Percentiles rank a stretch among this genome's conserved stretches.
Evolutionary conservation across 2,797 vertebrate genomes (phyloP).

Genomic region (Sebastiscus tertius): DNA sequence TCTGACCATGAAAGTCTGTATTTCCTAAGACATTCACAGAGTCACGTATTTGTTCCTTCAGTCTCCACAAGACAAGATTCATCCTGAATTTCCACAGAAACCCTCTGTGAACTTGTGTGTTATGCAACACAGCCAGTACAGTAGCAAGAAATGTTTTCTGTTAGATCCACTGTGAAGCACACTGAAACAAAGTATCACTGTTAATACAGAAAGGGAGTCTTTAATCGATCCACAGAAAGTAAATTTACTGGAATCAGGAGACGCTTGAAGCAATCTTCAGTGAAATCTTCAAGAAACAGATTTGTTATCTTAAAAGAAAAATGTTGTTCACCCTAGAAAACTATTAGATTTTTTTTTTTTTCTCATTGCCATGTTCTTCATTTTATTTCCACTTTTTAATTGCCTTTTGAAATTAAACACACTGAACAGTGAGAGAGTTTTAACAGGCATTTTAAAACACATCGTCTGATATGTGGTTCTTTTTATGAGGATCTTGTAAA

Average conservation of each 20-base stretch:
- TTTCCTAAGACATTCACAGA: background rate
- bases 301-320: background rate
- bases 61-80: slow-evolving; percentile 14
- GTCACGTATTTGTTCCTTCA: slow-evolving; percentile 6
- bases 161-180: background rate
- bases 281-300: background rate
- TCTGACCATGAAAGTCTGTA: background rate
- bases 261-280: background rate
- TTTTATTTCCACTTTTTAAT: background rate
- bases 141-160: background rate
- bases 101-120: background rate
- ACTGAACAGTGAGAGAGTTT: background rate
- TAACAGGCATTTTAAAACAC: background rate
- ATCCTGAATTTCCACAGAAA: slow-evolving; percentile 10
- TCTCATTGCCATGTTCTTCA: background rate
- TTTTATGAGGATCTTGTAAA: background rate
- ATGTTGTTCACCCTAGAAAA: background rate
- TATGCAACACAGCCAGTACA: background rate
- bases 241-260: background rate
- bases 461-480: background rate
- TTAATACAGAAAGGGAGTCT: background rate
- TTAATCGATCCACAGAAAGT: background rate
- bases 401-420: background rate
- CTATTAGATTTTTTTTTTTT: background rate
- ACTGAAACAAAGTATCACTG: background rate